phyloP scores from a whole-genome alignment of 1,140 invertebrate genomes.

The Hyphantria cunea region DNA sequence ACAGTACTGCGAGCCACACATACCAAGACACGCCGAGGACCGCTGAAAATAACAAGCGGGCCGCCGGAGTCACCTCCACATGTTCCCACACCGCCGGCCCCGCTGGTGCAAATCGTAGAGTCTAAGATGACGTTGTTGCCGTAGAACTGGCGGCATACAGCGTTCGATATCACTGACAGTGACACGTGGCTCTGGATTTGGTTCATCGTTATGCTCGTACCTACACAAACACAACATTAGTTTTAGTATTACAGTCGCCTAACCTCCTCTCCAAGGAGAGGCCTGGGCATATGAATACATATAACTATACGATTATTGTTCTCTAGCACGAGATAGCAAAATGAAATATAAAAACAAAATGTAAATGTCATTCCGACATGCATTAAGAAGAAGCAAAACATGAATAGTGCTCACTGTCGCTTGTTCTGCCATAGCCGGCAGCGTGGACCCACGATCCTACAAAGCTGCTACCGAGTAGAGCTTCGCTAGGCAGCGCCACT shows the following conservation, averaged over 20 bases:
- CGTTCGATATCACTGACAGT: conserved; percentile 44
- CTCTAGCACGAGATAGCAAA: too few relatives aligned
- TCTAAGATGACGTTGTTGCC: conserved; percentile 28
- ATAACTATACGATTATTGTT: too few relatives aligned
- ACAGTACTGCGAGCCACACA: background rate
- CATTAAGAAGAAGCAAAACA: too few relatives aligned
- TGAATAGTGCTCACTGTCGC: conserved; percentile 33
- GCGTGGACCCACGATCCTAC: conserved; percentile 34
- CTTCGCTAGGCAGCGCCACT: conserved; percentile 25
- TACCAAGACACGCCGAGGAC: conserved; percentile 33
- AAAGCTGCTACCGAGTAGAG: conserved; percentile 28
- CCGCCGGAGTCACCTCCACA: conserved; percentile 77
- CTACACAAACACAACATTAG: conserved; percentile 11
- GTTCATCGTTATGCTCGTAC: conserved; percentile 32
- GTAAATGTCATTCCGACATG: too few relatives aligned
- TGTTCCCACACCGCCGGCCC: conserved; percentile 32
- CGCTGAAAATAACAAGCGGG: conserved; percentile 57
- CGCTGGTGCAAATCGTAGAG: conserved; percentile 41
- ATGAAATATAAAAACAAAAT: too few relatives aligned
- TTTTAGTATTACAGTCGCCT: too few relatives aligned
- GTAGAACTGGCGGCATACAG: conserved; percentile 37
- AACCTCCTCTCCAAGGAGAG: too few relatives aligned
- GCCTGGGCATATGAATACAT: too few relatives aligned
- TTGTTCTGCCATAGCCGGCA: conserved; percentile 39
- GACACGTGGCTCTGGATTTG: conserved; percentile 41